These are phyloP conservation scores for Poecilia velifera DNA, from an alignment of 2,797 vertebrate genomes.

Conservation along the genomic window DNA sequence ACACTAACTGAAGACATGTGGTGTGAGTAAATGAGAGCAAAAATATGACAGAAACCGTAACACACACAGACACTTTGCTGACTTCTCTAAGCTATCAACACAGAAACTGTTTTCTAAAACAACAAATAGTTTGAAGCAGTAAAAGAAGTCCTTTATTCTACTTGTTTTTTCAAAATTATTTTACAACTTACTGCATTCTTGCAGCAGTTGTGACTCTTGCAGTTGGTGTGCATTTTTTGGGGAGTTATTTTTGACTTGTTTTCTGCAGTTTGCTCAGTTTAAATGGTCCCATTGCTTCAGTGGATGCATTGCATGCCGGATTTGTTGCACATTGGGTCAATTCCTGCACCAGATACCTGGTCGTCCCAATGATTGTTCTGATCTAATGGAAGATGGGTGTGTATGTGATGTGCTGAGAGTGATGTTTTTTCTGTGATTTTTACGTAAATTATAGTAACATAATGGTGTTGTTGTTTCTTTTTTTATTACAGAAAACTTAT, in stretches of 20 bases:
- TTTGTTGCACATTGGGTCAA: constrained; percentile 60
- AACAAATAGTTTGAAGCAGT: neutral
- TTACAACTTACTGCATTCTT: constrained; percentile 37
- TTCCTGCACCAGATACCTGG: constrained; percentile 45
- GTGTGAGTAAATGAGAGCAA: neutral
- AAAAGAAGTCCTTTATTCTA: neutral
- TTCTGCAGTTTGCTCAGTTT: constrained; percentile 25
- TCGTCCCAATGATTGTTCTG: constrained; percentile 28
- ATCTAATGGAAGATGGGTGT: constrained; percentile 14
- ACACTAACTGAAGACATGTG: neutral
- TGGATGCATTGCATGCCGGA: constrained; percentile 66
- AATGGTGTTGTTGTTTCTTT: neutral
- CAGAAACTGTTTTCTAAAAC: neutral
- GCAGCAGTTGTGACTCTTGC: constrained; percentile 17
- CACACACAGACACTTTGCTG: neutral
- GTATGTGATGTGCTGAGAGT: constrained; percentile 4
- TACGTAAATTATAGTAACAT: constrained; percentile 11
- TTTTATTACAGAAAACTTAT: neutral
- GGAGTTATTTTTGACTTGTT: constrained; percentile 40
- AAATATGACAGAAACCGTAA: neutral
- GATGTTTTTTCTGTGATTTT: neutral
- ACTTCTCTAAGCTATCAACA: no score
- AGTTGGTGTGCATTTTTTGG: constrained; percentile 31
- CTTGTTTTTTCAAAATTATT: constrained; percentile 5
- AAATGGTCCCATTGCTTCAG: constrained; percentile 64